Evolutionary conservation across 2,797 vertebrate genomes (phyloP).

Genomic region (Pitangus sulphuratus): DNA sequence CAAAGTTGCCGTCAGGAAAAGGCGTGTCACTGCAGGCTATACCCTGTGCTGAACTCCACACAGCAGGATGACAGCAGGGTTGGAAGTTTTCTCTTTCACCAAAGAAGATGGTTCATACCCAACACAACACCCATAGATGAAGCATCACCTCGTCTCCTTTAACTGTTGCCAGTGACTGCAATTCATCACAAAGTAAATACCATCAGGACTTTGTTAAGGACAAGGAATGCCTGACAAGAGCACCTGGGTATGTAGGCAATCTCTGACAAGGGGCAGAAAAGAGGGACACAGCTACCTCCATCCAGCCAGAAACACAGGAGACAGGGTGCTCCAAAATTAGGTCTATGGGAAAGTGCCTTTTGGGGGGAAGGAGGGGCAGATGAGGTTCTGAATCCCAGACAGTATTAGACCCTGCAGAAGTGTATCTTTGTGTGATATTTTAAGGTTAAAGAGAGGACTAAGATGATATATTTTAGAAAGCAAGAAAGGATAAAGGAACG

Average conservation of each 20-base stretch:
- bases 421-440: not conserved
- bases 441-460: not conserved
- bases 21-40: not conserved
- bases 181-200: not conserved
- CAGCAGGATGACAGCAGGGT: not conserved
- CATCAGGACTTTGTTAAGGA: not conserved
- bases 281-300: not conserved
- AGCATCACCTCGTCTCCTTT: fast-evolving
- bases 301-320: not conserved
- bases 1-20: not conserved
- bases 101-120: not conserved
- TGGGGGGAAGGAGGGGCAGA: no score
- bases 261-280: not conserved
- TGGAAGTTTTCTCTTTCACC: not conserved
- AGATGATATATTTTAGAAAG: not conserved
- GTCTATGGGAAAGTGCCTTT: not conserved
- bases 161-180: not conserved
- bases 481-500: not conserved
- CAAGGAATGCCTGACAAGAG: not conserved
- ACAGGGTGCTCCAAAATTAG: not conserved
- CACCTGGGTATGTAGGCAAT: no score
- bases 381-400: not conserved
- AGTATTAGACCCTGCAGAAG: not conserved
- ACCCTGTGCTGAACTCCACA: fast-evolving
- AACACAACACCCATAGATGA: fast-evolving